phyloP scores from a whole-genome alignment of 2,888 invertebrate species.

The Morinoia aosen region DNA sequence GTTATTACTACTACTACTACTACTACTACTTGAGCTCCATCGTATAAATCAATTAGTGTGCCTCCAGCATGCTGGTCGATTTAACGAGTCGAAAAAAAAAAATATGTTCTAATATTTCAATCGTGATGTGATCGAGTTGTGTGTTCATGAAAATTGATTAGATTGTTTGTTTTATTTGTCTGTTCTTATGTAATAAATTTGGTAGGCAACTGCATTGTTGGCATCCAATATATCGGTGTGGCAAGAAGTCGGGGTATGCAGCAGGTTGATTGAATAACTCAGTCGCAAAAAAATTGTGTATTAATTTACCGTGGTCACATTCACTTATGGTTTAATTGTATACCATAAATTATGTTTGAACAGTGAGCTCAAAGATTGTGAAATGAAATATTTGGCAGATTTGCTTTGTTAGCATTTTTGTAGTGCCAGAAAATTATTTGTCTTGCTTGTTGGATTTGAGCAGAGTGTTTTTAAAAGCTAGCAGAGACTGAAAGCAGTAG shows the following conservation, averaged over 20 bases:
- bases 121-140: not conserved
- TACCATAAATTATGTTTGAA: not conserved
- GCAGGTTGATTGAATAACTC: not conserved
- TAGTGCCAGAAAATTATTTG: not conserved
- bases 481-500: too few relatives aligned
- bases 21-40: too few relatives aligned
- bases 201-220: not conserved
- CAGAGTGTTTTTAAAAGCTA: too few relatives aligned
- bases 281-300: not conserved
- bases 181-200: not conserved
- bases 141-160: not conserved
- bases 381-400: not conserved
- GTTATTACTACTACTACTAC: too few relatives aligned
- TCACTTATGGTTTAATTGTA: not conserved
- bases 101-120: not conserved
- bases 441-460: not conserved
- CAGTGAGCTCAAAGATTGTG: not conserved
- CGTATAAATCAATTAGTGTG: not conserved
- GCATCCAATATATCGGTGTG: not conserved
- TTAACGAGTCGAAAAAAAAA: not conserved
- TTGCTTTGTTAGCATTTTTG: not conserved
- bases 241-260: not conserved
- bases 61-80: not conserved
- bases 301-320: too few relatives aligned
- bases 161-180: not conserved